Base-by-base conservation (phyloP, 2,113 vertebrate genomes). In the Bambusicola thoracicus region DNA sequence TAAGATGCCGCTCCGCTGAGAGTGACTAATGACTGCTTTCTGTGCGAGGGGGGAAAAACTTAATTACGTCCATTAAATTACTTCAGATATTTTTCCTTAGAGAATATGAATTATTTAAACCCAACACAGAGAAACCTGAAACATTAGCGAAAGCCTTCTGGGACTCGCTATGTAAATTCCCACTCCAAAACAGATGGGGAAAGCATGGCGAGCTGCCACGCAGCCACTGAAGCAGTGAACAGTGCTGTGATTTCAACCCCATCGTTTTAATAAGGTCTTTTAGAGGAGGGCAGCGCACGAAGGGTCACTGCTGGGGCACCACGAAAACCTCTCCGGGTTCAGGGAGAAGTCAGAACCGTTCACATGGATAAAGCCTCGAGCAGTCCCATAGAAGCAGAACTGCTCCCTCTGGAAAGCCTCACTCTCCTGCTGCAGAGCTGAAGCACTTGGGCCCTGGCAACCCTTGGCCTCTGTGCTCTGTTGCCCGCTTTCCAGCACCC, bases 71-170 rank as follows among this genome's bases (percentile, higher is more conserved):
- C 94, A 94, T 97, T 96, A 93, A 97, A 94, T 97, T 66, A 96
- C 96, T 96, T 93, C 91, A 94, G 92, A 97, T 95, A 95, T 96
- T 95, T 95, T 97, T 96, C 98, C 95, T 95, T 67, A 55, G 97
- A 98, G 96, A 94, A 96, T 72, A 97, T 97, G 96, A 98, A 98
- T 98, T 97, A 98, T 98, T 98, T 97, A 98, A 97, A 97, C 92
- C 92, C 96, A 97, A 97, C 95, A 96, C 97, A 95, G 93, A 97
- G 95, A 94, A 97, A 95, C 92, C 95, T 91, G 92, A 96, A 40
- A 40, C 38, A 40, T 96, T 96, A 96, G 90, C 83, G 62, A 81
- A 89, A 89, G 90, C 91, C 97, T 93, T 87, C 81, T 82, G 97
- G 91, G 97, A 97, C 90, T 85, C 38, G 19, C 92, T 95, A 78